phyloP scores from a whole-genome alignment of 2,113 vertebrate species.

The Odontophorus gujanensis region DNA sequence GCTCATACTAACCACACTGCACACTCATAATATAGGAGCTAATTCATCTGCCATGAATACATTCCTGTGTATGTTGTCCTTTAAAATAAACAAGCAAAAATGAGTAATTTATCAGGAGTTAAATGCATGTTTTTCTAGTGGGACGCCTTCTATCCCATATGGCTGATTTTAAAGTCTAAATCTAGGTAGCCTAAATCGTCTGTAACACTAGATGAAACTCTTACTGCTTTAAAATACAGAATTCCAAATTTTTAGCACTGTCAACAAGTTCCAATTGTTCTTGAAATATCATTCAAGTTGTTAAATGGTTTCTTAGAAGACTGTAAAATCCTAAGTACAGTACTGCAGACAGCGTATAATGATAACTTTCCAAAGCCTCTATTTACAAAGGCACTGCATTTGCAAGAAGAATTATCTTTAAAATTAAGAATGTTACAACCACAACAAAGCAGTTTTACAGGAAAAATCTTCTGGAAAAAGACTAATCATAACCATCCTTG shows the following conservation, averaged over 20 bases:
- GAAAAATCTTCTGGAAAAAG: not conserved
- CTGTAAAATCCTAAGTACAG: not conserved
- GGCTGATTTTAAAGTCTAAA: constrained; percentile 36
- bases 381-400: not conserved
- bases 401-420: not conserved
- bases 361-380: not conserved
- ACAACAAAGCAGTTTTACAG: not conserved
- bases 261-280: constrained; percentile 51
- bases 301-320: constrained; percentile 20
- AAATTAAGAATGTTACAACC: not conserved
- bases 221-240: constrained; percentile 30
- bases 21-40: constrained; percentile 54
- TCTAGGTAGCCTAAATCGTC: constrained; percentile 18
- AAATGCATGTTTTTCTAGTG: constrained; percentile 31
- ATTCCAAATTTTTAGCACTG: constrained; percentile 8
- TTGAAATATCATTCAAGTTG: not conserved
- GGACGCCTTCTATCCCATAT: constrained; percentile 8
- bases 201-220: not conserved
- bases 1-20: constrained; percentile 47
- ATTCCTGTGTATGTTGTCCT: constrained; percentile 49
- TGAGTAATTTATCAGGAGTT: constrained; percentile 58
- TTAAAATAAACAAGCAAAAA: constrained; percentile 66
- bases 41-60: constrained; percentile 72
- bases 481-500: not conserved
- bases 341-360: not conserved